Evolutionary conservation across 2,797 vertebrate species (phyloP), one percentile per base, ranked within the genome.

Genomic region (Thunnus albacares): DNA sequence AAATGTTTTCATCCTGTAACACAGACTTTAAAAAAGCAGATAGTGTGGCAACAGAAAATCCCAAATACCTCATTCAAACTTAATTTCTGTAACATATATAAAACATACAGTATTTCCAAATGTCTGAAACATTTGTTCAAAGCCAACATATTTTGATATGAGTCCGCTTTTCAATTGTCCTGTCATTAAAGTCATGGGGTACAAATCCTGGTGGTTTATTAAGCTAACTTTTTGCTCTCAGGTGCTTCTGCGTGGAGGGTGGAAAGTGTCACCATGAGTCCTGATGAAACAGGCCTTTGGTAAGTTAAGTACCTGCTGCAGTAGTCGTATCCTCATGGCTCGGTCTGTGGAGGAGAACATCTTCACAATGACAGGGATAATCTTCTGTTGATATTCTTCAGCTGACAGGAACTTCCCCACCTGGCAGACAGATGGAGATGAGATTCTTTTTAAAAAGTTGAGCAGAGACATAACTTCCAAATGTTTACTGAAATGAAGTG

Each of bases 331-430:
- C 77, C 97, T 96, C 97, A 98, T 98, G 59, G 97, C 97, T 24
- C 97, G 94, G 90, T 98, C 97, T 0, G 97, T 97, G 55, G 97
- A 98, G 1, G 97, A 98, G 90, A 98, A 98, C 97, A 98, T 98
- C 91, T 98, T 98, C 15, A 98, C 97, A 2, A 98, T 96, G 2
- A 98, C 96, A 0, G 97, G 97, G 75, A 98, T 97, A 85, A 98
- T 97, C 85, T 98, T 97, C 90, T 97, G 96, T 77, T 98, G 97
- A 88, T 98, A 98, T 87, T 98, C 97, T 45, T 98, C 97, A 0
- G 96, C 86, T 0, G 92, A 97, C 57, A 98, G 94, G 79, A 95
- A 97, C 86, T 98, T 98, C 18, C 97, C 97, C 76, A 98, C 97
- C 97, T 98, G 86, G 24, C 5, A 47, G 7, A 78, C 5, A 55